Evolutionary conservation across 2,113 vertebrate species (phyloP).

Genomic region (Chamaetylas fuelleborni): DNA sequence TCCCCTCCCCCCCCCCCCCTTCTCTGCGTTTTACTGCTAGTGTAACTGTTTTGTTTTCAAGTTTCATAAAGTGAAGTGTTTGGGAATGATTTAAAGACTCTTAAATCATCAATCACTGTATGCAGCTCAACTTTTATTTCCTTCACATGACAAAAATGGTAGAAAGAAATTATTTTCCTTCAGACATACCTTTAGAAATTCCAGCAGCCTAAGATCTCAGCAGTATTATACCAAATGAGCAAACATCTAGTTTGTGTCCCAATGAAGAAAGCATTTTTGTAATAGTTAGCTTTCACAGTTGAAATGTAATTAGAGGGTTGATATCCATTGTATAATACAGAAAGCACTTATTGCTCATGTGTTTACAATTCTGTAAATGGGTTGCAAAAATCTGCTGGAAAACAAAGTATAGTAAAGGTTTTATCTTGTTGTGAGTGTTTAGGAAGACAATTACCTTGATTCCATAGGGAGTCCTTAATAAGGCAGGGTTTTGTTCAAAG

Average conservation of each 20-base stretch:
- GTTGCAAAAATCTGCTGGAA: not conserved
- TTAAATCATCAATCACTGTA: not conserved
- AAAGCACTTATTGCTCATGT: not conserved
- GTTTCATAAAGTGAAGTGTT: not conserved
- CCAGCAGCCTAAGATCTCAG: not conserved
- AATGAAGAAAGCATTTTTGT: not conserved
- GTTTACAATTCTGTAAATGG: not conserved
- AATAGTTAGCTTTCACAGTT: not conserved
- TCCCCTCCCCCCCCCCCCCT: too few species aligned
- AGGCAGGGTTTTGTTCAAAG: not conserved
- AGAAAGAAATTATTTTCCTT: slow-evolving; percentile 8
- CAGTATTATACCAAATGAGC: not conserved
- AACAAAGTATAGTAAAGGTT: not conserved
- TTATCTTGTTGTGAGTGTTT: not conserved
- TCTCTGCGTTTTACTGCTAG: not conserved
- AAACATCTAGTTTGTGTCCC: not conserved
- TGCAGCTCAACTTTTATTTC: slow-evolving; percentile 17
- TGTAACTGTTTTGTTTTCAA: not conserved
- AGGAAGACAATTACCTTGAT: not conserved
- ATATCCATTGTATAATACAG: not conserved
- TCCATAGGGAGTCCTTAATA: not conserved
- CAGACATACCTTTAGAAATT: not conserved
- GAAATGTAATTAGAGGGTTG: slow-evolving; percentile 27
- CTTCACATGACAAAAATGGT: not conserved
- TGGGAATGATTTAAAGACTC: not conserved